A percentile compares a stretch with the other conserved stretches of the same genome.
These are phyloP conservation scores for Holacanthus passer DNA, from an alignment of 2,113 vertebrate genomes.

Conservation along the genomic window DNA sequence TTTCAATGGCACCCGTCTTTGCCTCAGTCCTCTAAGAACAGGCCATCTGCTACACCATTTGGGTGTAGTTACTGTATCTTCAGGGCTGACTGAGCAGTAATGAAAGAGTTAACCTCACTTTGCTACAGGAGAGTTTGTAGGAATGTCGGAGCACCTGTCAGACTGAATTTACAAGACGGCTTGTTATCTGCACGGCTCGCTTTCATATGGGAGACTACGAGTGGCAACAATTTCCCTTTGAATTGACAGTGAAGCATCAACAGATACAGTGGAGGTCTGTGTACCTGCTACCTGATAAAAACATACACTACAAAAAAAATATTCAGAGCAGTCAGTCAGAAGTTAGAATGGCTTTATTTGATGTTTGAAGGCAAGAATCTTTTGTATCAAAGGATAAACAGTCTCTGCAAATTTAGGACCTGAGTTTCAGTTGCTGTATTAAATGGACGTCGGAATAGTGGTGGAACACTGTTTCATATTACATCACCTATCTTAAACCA, in stretches of 20 bases:
- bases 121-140: constrained; percentile 5
- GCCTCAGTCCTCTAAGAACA: not conserved
- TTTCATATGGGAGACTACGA: constrained; percentile 9
- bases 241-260: constrained; percentile 2
- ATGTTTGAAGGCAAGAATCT: constrained; percentile 12
- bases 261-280: not conserved
- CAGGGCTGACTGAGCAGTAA: not conserved
- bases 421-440: constrained; percentile 35
- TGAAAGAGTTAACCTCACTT: constrained; percentile 31
- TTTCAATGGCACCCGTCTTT: not conserved
- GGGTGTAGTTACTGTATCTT: no score
- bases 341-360: constrained; percentile 64
- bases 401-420: constrained; percentile 32
- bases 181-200: constrained; percentile 6
- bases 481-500: not conserved
- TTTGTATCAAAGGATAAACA: constrained; percentile 38
- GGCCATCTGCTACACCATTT: not conserved
- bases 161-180: constrained; percentile 33
- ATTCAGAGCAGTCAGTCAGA: constrained; percentile 21
- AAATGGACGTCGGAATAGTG: constrained; percentile 7
- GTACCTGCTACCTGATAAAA: not conserved
- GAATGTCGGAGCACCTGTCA: constrained; percentile 59
- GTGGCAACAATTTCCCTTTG: constrained; percentile 10
- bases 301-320: not conserved
- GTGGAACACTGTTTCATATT: constrained; percentile 2